phyloP scores from a whole-genome alignment of 2,797 vertebrate genomes.

The Myotis myotis region DNA sequence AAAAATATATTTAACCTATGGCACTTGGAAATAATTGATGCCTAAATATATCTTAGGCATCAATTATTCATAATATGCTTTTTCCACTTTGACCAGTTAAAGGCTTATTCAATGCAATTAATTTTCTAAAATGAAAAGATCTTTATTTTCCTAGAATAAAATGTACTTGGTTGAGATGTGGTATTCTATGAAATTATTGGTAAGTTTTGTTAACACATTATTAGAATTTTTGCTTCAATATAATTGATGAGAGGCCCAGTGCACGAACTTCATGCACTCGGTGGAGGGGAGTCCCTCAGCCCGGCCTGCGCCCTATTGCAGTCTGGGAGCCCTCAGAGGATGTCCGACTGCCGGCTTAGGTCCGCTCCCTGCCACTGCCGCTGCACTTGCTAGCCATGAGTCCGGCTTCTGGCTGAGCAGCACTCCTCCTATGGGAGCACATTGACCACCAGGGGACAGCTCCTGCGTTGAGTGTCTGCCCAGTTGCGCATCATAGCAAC shows the following conservation, averaged over 20 bases:
- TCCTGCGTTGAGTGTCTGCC: too few species aligned
- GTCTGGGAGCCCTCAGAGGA: too few species aligned
- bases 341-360: too few species aligned
- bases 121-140: not conserved
- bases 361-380: accelerated
- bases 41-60: not conserved
- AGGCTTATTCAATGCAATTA: not conserved
- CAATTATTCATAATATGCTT: not conserved
- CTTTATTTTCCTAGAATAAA: not conserved
- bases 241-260: not conserved
- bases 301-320: accelerated
- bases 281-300: too few species aligned
- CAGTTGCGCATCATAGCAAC: too few species aligned
- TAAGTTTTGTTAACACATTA: not conserved
- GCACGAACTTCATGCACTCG: too few species aligned
- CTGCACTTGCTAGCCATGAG: too few species aligned
- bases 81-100: not conserved
- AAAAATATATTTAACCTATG: too few species aligned
- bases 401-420: too few species aligned
- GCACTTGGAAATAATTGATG: too few species aligned
- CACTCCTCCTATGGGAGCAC: too few species aligned
- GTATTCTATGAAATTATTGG: not conserved
- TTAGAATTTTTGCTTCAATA: not conserved
- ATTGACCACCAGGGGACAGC: too few species aligned
- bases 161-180: not conserved